Evolutionary conservation across 2,797 vertebrate species (phyloP).

Genomic region (Rousettus madagascariensis): DNA sequence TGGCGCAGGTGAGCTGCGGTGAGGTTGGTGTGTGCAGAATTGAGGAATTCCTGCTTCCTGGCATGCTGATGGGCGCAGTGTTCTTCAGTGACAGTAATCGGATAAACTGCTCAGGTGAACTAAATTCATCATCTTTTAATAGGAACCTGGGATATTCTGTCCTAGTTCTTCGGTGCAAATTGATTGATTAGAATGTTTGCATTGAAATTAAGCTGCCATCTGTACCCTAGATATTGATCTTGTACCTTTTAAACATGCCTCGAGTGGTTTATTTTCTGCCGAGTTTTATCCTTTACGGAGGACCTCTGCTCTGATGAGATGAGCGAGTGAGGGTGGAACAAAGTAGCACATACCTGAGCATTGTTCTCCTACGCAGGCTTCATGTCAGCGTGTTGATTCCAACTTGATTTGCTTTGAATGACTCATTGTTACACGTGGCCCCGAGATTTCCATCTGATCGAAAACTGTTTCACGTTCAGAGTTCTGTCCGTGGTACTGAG

Average conservation of each 20-base stretch:
- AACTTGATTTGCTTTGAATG: background rate
- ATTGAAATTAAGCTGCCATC: background rate
- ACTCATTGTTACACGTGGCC: background rate
- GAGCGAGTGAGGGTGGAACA: background rate
- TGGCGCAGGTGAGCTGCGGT: no score
- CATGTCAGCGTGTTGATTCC: background rate
- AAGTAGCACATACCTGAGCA: background rate
- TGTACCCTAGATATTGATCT: background rate
- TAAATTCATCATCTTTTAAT: background rate
- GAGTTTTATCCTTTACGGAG: background rate
- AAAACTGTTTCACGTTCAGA: background rate
- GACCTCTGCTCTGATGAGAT: background rate
- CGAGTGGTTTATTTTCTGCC: background rate
- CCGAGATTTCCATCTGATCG: background rate
- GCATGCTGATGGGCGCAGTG: background rate
- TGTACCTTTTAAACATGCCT: background rate
- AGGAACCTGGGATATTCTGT: background rate
- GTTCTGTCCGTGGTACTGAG: background rate
- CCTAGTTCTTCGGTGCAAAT: background rate
- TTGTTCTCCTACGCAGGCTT: background rate
- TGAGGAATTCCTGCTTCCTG: background rate
- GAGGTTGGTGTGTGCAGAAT: background rate
- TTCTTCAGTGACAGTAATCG: background rate
- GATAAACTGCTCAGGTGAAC: background rate
- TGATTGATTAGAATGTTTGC: background rate